Base-by-base conservation (phyloP, 2,888 invertebrate species). In the Holacanthella duospinosa region DNA sequence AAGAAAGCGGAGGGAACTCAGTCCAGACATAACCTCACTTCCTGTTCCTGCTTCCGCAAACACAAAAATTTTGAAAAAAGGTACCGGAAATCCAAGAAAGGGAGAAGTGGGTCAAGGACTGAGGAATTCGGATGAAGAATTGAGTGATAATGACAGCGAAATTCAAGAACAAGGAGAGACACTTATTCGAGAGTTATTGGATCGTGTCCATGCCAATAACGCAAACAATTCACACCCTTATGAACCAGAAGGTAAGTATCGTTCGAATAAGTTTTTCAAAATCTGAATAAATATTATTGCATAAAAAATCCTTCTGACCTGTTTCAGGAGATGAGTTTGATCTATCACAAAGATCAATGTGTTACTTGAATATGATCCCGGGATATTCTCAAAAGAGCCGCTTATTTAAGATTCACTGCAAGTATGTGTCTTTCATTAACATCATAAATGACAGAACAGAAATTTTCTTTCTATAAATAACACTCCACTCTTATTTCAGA, bases 321-420 rank as follows among this genome's bases (percentile, higher is more conserved):
- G 25, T 53, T 56, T 12, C 58, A 65, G 67, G 67, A 4, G 67
- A 66, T 36, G 64, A 68, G 36, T 70, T 65, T 59, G 68, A 69
- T 43, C 43, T 71, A 21, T 69, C 71, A 1, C 71, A 69, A 60
- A 56, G 66, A 36, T 69, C 69, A 24, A 25, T 48, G 2, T 68
- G 69, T 54, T 66, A 66, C 64, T 27, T 64, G 0, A 62, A 62
- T 16, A 58, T 69, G 43, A 53, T 68, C n/a, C 65, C 66, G 2
- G 64, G 65, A 27, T 71, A 69, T 36, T 62, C 48, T 2, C 43
- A 66, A 43, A 69, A 69, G 55, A 69, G 68, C 48, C 55, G 65
- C 21, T 36, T 62, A 3, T 71, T 65, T 53, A 71, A 71, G 61
- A 66, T 66, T 6, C 66, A 69, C 57, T 62, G 65, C 56, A 65